Evolutionary conservation across 2,797 vertebrate species (phyloP).

Genomic region (Cyprinella venusta): DNA sequence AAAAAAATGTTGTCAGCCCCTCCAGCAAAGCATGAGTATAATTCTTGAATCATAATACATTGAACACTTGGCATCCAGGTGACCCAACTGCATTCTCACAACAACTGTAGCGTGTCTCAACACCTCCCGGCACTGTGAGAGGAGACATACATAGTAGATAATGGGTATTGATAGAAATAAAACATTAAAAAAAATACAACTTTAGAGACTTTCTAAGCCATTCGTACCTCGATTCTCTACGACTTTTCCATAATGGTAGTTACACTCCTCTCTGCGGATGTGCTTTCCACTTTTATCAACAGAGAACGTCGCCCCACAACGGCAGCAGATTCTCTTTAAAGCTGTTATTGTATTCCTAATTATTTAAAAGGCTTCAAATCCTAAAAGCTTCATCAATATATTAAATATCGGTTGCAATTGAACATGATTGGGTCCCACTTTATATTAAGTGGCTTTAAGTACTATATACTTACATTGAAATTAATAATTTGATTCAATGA

Average conservation of each 20-base stretch:
- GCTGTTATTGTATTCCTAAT: conserved; percentile 65
- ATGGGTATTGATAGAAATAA: neutral
- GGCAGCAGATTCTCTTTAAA: conserved; percentile 81
- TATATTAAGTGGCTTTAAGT: too few species aligned
- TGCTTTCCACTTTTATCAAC: conserved; percentile 78
- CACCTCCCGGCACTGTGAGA: conserved; percentile 77
- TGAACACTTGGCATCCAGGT: conserved; percentile 81
- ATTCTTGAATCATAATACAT: conserved; percentile 68
- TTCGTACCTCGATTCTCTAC: conserved; percentile 76
- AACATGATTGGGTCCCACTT: too few species aligned
- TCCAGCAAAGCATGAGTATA: neutral
- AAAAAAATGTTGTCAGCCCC: conserved; percentile 6
- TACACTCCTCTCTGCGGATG: conserved; percentile 81
- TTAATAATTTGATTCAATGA: too few species aligned
- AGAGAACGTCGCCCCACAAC: conserved; percentile 80
- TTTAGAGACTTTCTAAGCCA: neutral
- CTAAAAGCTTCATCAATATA: neutral
- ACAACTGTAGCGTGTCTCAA: conserved; percentile 83
- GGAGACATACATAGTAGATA: neutral
- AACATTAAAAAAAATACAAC: neutral
- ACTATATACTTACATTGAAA: too few species aligned
- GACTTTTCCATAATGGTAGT: conserved; percentile 82
- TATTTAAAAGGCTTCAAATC: conserved; percentile 16
- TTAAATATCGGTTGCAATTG: neutral
- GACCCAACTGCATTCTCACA: conserved; percentile 82